phyloP scores from a whole-genome alignment of 2,888 invertebrate species.

The Apocheima hispidaria region DNA sequence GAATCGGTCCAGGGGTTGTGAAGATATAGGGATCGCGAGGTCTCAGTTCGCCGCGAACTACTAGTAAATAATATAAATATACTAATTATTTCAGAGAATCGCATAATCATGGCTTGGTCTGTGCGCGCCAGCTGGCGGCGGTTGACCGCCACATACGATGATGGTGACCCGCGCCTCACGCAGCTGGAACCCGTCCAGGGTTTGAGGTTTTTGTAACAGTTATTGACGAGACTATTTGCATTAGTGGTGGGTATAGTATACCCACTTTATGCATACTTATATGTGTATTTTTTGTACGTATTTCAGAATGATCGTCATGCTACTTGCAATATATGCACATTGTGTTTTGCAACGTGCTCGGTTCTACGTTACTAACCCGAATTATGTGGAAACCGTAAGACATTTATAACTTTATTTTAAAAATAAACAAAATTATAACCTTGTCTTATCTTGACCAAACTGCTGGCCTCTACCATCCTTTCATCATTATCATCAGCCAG shows the following conservation, averaged over 20 bases:
- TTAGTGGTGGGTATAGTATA: no score
- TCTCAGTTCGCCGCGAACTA: no score
- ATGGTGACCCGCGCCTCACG: conserved; percentile 48
- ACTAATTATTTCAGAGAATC: conserved; percentile 38
- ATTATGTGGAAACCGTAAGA: conserved; percentile 36
- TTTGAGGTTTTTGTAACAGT: conserved; percentile 44
- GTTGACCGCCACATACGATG: conserved; percentile 42
- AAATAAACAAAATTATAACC: no score
- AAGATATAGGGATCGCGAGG: no score
- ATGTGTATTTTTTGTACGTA: not conserved
- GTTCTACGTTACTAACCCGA: conserved; percentile 26
- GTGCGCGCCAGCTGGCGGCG: conserved; percentile 52
- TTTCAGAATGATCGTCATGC: conserved; percentile 30
- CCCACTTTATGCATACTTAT: not conserved
- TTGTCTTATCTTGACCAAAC: no score
- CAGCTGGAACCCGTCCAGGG: conserved; percentile 51
- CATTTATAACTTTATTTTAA: no score
- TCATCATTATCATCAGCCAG: no score
- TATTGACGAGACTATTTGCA: no score
- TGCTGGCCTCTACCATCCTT: no score
- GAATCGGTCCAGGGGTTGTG: no score
- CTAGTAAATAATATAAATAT: no score
- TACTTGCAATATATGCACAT: conserved; percentile 29
- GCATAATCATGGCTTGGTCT: conserved; percentile 52
- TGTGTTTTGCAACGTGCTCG: not conserved